Evolutionary conservation across 2,888 invertebrate genomes (phyloP).

Genomic region (Protonemura montana): DNA sequence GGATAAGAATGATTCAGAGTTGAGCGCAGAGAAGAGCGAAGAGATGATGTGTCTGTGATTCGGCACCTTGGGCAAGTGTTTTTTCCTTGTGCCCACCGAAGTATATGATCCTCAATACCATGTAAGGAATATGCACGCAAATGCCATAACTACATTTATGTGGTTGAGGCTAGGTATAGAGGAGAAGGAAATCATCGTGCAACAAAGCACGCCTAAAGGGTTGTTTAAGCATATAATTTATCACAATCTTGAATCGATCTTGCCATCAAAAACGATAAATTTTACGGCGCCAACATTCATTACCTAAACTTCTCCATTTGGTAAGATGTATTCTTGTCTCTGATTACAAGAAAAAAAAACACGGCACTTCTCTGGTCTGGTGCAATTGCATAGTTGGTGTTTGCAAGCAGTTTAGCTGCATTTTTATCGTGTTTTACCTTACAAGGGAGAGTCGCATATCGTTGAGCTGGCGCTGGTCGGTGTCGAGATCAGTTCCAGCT

Average conservation of each 20-base stretch:
- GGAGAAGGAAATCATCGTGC: background rate
- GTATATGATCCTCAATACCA: background rate
- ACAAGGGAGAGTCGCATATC: background rate
- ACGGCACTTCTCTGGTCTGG: background rate
- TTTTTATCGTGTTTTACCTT: background rate
- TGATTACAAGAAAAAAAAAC: background rate
- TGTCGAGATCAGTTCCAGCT: background rate
- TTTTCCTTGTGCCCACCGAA: background rate
- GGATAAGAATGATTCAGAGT: background rate
- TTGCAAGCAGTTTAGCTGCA: background rate
- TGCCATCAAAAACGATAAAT: background rate
- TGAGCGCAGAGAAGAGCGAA: background rate
- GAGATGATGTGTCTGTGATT: background rate
- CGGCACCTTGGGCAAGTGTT: conserved; percentile 3
- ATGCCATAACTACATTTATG: background rate
- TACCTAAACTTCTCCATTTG: background rate
- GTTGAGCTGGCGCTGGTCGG: background rate
- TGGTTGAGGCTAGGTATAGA: background rate
- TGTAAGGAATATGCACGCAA: background rate
- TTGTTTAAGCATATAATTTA: background rate
- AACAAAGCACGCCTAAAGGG: background rate
- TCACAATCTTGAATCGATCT: background rate
- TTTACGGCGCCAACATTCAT: background rate
- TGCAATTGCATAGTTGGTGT: background rate
- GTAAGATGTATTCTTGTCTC: background rate